Base-by-base conservation (phyloP, 2,888 invertebrate genomes). In the Ophraella communa region DNA sequence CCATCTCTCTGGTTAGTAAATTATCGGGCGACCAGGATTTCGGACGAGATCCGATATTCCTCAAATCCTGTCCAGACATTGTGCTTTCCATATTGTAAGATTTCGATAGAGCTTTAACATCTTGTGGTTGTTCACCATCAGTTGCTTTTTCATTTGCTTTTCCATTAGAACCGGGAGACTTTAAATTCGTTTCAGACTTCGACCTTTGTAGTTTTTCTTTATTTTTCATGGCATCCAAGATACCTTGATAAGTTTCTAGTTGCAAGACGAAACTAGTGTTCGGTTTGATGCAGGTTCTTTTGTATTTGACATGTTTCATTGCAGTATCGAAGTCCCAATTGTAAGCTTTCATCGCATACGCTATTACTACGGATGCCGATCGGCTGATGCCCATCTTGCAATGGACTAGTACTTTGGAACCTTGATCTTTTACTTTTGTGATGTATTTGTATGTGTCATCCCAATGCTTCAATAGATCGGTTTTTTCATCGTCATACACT, bases 351-450 rank as follows among this genome's bases (percentile, higher is more conserved):
- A 99, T 99, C 21, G 96, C 94, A 84, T 96, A 98, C 0, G 98
- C 98, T 77, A 98, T 96, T 23, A 98, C 98, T 23, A 98, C 98
- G 2, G 97, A 97, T 4, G 98, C 98, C 21, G 98, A 98, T 71
- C 98, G 87, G 81, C 97, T 98, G 67, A 99, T 95, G 21, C 99
- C 99, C 96, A 98, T 98, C 85, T 98, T 98, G 83, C 99, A 99
- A 83, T 99, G 98, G 55, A 99, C 98, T 76, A 99, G 85, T 62
- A 97, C 96, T 84, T 96, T 96, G 62, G 94, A 95, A 61, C 94
- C 94, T 77, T 92, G 91, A 75, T 92, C 90, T 81, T 90, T 91
- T 59, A 97, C 98, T 83, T 93, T 92, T 71, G 91, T 91, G 79
- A 99, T 98, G 84, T 98, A 99, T 81, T 94, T 95, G 85, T 91